phyloP scores from a whole-genome alignment of 1,140 invertebrate species.

The Drusus annulatus region DNA sequence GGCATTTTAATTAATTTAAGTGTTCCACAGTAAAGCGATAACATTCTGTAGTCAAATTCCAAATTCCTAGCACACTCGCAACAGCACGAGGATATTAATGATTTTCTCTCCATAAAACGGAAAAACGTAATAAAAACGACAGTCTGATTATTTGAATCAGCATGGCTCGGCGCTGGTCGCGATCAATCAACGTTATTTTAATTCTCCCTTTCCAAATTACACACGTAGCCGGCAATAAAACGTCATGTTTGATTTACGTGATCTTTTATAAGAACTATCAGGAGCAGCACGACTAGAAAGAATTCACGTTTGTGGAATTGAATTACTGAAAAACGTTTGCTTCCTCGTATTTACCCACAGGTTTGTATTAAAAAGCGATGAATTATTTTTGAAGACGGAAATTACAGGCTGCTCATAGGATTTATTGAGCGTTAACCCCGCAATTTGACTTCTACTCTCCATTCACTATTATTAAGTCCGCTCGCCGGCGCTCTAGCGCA shows the following conservation, averaged over 20 bases:
- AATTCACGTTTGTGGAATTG: conserved; percentile 51
- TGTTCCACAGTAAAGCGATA: too few relatives aligned
- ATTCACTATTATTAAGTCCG: conserved; percentile 44
- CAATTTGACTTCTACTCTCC: conserved; percentile 47
- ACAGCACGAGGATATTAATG: too few relatives aligned
- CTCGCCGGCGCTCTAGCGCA: conserved; percentile 31
- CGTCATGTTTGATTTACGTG: conserved; percentile 48
- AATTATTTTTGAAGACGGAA: conserved; percentile 52
- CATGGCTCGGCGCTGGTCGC: conserved; percentile 17
- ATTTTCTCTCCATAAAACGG: background rate
- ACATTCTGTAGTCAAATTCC: too few relatives aligned
- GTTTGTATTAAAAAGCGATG: conserved; percentile 53
- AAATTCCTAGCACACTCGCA: too few relatives aligned
- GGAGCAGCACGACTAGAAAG: background rate
- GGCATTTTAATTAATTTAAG: too few relatives aligned
- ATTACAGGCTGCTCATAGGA: conserved; percentile 46
- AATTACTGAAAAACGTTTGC: conserved; percentile 54
- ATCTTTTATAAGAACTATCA: conserved; percentile 29
- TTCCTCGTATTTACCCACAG: conserved; percentile 51
- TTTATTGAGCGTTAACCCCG: conserved; percentile 47
- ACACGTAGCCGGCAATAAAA: conserved; percentile 38
- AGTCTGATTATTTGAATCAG: conserved; percentile 28
- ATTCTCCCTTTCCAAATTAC: conserved; percentile 42
- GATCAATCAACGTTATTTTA: conserved; percentile 40
- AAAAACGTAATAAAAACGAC: conserved; percentile 36